Evolutionary conservation across 2,888 invertebrate species (phyloP).

Genomic region (Colletes collaris): DNA sequence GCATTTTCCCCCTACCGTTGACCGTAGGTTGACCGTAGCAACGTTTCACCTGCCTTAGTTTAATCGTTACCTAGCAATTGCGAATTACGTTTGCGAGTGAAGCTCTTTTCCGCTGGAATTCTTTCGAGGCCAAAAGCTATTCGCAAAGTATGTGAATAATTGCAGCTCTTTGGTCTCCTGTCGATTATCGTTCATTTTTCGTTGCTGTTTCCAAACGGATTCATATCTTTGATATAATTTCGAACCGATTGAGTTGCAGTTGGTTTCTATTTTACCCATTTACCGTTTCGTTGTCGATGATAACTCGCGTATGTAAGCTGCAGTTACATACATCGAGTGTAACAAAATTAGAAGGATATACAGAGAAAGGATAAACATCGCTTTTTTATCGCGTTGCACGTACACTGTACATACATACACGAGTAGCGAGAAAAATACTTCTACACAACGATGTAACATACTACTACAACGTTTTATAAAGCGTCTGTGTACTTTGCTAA

Average conservation of each 20-base stretch:
- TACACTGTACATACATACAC: constrained; percentile 11
- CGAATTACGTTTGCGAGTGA: too few species aligned
- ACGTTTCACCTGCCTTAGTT: too few species aligned
- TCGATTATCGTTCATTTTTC: neutral
- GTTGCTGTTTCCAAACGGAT: neutral
- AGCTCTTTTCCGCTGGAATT: neutral
- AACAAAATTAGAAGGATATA: neutral
- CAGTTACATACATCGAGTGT: constrained; percentile 66
- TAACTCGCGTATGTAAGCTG: constrained; percentile 69
- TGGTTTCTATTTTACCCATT: neutral
- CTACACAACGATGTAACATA: neutral
- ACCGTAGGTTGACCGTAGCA: too few species aligned
- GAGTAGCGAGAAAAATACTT: neutral
- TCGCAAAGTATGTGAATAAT: constrained; percentile 67
- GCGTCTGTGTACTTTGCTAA: neutral
- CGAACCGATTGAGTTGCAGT: too few species aligned
- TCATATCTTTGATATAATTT: neutral
- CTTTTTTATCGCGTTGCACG: too few species aligned
- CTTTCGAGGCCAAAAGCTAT: constrained; percentile 67
- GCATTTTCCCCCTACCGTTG: neutral
- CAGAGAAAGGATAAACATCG: neutral
- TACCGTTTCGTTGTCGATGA: neutral
- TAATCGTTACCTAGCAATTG: neutral
- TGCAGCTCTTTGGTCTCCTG: constrained; percentile 57
- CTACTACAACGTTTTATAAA: constrained; percentile 3